A percentile compares a stretch with the other conserved stretches of the same genome.
These are phyloP conservation scores for Drosophila mercatorum DNA, from an alignment of 2,888 invertebrate species.

Conservation along the genomic window DNA sequence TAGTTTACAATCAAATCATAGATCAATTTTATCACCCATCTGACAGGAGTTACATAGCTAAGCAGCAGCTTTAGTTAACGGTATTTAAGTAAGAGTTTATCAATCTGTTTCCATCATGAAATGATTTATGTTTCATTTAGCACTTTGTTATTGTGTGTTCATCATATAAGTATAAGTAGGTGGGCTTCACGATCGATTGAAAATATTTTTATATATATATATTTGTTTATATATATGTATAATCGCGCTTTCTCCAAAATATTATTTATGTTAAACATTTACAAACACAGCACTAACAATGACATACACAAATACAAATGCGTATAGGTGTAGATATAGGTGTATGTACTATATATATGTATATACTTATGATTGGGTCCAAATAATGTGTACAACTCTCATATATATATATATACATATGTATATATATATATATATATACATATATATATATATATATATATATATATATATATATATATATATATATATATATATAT, in stretches of 20 bases:
- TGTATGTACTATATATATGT: conserved; percentile 19
- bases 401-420: background rate
- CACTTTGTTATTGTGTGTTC: conserved; percentile 63
- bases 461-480: no score
- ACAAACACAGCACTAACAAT: conserved; percentile 74
- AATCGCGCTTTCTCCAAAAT: conserved; percentile 27
- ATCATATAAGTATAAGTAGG: conserved; percentile 56
- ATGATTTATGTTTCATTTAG: conserved; percentile 41
- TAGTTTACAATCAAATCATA: conserved; percentile 54
- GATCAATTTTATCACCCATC: conserved; percentile 83
- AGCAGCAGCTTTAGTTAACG: conserved; percentile 54
- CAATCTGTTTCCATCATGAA: conserved; percentile 24
- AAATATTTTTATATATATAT: conserved; percentile 21
- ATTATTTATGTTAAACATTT: conserved; percentile 54
- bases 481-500: no score
- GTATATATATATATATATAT: conserved; percentile 11
- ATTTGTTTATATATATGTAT: conserved; percentile 3
- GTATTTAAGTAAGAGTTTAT: conserved; percentile 23
- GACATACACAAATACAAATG: conserved; percentile 60
- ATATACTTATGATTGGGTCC: conserved; percentile 42
- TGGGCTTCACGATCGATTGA: conserved; percentile 65
- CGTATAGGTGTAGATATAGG: conserved; percentile 39
- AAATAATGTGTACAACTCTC: conserved; percentile 48
- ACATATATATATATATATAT: background rate
- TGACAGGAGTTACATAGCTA: conserved; percentile 84